Base-by-base conservation (phyloP, 2,797 vertebrate genomes). In the Phataginus tricuspis region DNA sequence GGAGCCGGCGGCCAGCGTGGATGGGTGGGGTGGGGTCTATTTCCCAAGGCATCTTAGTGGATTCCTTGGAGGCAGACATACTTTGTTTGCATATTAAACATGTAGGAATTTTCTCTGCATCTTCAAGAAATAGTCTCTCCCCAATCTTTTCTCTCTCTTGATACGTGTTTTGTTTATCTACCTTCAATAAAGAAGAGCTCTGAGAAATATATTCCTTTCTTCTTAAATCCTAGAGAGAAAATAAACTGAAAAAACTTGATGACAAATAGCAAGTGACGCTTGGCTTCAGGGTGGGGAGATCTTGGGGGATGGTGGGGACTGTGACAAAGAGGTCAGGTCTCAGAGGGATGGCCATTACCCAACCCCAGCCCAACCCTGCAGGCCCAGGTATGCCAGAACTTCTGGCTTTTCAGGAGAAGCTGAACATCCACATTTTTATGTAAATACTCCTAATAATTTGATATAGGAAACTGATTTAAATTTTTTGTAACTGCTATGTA, bases 381-480 rank as follows among this genome's bases (percentile, higher is more conserved):
- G 57, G 45, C 13, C 15, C 19, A 2, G 10, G 55, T 57, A 66
- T 1, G 18, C 49, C 53, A 31, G 71, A 23, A 11, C 55, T 57
- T 77, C 64, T 10, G 37, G 64, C 42, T 90, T 93, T 79, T 57
- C 55, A 15, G 29, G 55, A 82, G 80, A 82, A 96, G n/a, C 71
- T 45, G 66, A 63, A 53, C 53, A 91, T 84, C 82, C n/a, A 64
- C 39, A 71, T 78, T 93, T 93, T 91, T 85, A 82, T 16, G 42
- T 83, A 79, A 95, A 78, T 10, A 53, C 78, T 93, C 25, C 66
- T 39, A 29, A 42, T 80, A 92, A 93, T 75, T 95, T 85, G 86
- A 88, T 78, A 63, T 61, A 74, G 63, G 71, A 80, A 90, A 75
- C 2, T 1, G 78, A 85, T 90, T 90, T 85, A 69, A 94, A 89